Evolutionary conservation across 2,888 invertebrate species (phyloP).

Genomic region (Tupiocoris notatus): DNA sequence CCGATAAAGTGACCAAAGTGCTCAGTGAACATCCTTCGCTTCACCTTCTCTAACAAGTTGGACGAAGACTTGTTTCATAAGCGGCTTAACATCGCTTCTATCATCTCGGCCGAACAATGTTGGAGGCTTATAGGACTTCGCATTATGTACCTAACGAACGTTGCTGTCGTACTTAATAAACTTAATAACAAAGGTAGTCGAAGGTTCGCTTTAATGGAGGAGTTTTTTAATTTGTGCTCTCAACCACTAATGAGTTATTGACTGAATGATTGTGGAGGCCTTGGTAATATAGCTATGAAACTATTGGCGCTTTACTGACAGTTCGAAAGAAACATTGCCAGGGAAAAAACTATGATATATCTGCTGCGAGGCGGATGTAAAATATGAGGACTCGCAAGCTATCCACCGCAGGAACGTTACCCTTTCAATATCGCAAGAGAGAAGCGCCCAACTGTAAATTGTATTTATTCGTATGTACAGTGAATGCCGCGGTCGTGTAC

Average conservation of each 20-base stretch:
- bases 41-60: neutral
- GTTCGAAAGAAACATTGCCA: neutral
- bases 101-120: neutral
- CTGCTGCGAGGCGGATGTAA: neutral
- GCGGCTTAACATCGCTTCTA: neutral
- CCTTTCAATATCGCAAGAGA: neutral
- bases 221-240: neutral
- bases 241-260: neutral
- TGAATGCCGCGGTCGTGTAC: conserved; percentile 3
- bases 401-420: conserved; percentile 15
- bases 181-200: neutral
- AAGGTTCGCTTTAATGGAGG: neutral
- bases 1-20: neutral
- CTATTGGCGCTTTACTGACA: neutral
- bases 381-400: neutral
- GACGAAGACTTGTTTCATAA: neutral
- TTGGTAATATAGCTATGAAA: no score
- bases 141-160: neutral
- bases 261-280: no score
- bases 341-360: neutral
- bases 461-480: conserved; percentile 8
- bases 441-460: conserved; percentile 11
- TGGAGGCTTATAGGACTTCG: neutral
- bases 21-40: neutral
- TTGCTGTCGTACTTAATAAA: neutral